phyloP scores from a whole-genome alignment of 2,797 vertebrate species.

The Myotis daubentonii region DNA sequence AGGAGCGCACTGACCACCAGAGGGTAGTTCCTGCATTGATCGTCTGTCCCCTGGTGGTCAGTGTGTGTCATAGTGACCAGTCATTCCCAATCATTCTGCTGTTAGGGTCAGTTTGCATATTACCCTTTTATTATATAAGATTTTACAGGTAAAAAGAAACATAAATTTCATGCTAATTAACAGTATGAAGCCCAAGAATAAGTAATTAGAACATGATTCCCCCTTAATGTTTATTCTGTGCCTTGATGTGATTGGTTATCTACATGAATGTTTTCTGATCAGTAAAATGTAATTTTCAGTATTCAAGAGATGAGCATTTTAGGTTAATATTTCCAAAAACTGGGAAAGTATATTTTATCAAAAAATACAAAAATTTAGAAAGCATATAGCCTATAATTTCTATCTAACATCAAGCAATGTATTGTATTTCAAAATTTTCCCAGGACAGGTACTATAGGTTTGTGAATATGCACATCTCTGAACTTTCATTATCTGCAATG shows the following conservation, averaged over 20 bases:
- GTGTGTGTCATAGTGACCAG: too few species aligned
- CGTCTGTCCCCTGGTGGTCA: too few species aligned
- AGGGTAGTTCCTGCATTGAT: too few species aligned
- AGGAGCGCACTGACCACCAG: too few species aligned
- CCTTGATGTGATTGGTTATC: neutral
- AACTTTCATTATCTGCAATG: neutral
- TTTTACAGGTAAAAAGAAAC: neutral
- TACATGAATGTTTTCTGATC: neutral
- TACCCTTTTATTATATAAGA: too few species aligned
- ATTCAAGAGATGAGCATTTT: neutral
- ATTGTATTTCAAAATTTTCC: slow-evolving; percentile 4
- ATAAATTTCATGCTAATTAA: neutral
- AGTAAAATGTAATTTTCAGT: slow-evolving; percentile 6
- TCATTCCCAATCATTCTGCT: too few species aligned
- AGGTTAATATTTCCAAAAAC: neutral
- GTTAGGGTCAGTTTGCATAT: too few species aligned
- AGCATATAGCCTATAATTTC: neutral
- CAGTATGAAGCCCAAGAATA: neutral
- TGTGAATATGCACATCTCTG: neutral
- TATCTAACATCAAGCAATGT: neutral
- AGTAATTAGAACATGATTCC: neutral
- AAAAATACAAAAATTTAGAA: neutral
- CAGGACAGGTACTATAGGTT: neutral
- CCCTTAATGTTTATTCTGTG: neutral
- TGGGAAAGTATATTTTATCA: neutral